Evolutionary conservation across 2,888 invertebrate species (phyloP).

Genomic region (Cryptus armator): DNA sequence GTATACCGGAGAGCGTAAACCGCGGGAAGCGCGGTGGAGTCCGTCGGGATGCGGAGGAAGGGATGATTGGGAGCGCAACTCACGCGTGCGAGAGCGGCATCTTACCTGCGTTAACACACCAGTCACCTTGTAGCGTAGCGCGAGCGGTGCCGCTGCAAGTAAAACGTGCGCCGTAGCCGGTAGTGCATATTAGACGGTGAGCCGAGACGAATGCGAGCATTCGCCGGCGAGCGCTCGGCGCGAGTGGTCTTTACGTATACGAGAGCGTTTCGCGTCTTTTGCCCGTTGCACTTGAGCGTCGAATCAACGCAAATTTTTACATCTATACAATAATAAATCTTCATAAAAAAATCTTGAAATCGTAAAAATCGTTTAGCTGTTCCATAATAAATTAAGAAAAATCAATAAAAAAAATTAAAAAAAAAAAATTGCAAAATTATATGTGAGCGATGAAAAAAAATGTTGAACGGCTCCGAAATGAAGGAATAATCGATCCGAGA

Average conservation of each 20-base stretch:
- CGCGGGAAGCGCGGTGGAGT: background rate
- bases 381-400: background rate
- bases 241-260: conserved; percentile 70
- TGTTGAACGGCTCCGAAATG: background rate
- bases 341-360: too few relatives aligned
- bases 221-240: conserved; percentile 81
- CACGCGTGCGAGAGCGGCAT: conserved; percentile 63
- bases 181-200: conserved; percentile 80
- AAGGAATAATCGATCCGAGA: background rate
- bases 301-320: too few relatives aligned
- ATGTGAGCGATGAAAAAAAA: background rate
- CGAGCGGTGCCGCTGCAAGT: conserved; percentile 58
- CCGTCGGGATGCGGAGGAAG: conserved; percentile 41
- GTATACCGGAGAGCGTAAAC: conserved; percentile 18
- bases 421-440: background rate
- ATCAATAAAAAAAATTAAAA: background rate
- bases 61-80: conserved; percentile 59
- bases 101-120: conserved; percentile 79
- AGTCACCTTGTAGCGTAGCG: conserved; percentile 76
- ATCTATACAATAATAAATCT: too few relatives aligned
- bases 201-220: conserved; percentile 78
- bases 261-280: background rate
- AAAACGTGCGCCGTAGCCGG: conserved; percentile 70
- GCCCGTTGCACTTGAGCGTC: background rate
- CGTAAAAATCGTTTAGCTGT: too few relatives aligned